These are phyloP conservation scores for Clupea harengus DNA, from an alignment of 2,113 vertebrate genomes.

Conservation along the genomic window DNA sequence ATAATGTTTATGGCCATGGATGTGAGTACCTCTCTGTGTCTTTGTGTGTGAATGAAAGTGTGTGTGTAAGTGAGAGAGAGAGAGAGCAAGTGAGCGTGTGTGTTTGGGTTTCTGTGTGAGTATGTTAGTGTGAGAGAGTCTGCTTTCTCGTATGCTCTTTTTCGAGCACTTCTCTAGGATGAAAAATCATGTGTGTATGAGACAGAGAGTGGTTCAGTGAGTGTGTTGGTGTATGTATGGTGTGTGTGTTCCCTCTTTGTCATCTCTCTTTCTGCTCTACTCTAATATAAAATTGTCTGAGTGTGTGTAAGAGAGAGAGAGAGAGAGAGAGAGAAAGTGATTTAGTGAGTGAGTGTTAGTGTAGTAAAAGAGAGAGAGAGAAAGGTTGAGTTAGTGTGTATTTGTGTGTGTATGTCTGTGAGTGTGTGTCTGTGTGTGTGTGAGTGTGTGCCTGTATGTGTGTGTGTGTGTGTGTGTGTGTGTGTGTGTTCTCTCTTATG, in stretches of 20 bases:
- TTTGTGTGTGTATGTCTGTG: background rate
- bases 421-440: background rate
- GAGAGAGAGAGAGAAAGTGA: too few species aligned
- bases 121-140: background rate
- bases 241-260: too few species aligned
- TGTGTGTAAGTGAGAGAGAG: background rate
- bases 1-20: background rate
- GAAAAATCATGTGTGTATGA: background rate
- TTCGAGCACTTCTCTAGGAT: background rate
- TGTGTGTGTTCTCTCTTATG: background rate
- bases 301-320: too few species aligned
- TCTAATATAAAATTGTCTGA: too few species aligned
- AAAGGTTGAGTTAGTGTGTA: background rate
- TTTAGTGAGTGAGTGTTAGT: too few species aligned
- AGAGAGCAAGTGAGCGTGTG: too few species aligned
- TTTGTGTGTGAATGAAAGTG: background rate
- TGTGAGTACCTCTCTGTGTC: background rate
- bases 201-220: too few species aligned
- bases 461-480: background rate
- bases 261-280: too few species aligned
- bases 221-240: too few species aligned
- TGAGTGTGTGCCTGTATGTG: background rate
- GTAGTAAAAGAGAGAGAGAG: background rate
- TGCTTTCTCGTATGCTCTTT: background rate
- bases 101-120: background rate